These are phyloP conservation scores for Psittacus erithacus DNA, from an alignment of 2,113 vertebrate species.

Conservation along the genomic window DNA sequence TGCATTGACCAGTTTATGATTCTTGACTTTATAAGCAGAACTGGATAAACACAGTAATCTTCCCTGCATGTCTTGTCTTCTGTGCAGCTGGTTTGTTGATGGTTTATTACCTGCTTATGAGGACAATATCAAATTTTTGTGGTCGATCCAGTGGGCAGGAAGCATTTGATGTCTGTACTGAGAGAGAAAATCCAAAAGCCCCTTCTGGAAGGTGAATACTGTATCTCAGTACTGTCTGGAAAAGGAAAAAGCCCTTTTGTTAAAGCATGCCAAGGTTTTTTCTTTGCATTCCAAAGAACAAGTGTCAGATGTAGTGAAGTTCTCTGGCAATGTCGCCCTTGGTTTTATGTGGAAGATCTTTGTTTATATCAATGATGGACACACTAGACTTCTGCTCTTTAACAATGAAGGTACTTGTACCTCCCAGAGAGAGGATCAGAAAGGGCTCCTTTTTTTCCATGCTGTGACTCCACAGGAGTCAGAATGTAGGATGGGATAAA, in stretches of 20 bases:
- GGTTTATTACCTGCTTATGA: constrained; percentile 49
- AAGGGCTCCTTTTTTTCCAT: neutral
- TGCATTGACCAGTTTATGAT: neutral
- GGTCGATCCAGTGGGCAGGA: constrained; percentile 1
- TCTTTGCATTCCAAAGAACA: neutral
- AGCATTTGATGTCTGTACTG: constrained; percentile 34
- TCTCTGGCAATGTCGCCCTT: neutral
- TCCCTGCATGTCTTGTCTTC: rapidly evolving
- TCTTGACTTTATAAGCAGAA: neutral
- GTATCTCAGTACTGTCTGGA: constrained; percentile 64
- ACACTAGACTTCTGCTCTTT: neutral
- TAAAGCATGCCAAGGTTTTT: neutral
- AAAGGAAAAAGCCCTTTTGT: neutral
- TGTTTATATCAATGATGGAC: neutral
- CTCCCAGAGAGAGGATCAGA: neutral
- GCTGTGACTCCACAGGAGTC: neutral
- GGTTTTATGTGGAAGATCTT: neutral
- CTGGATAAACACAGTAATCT: neutral
- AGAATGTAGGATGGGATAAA: neutral
- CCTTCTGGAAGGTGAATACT: constrained; percentile 58
- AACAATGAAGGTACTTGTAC: neutral
- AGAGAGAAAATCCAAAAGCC: constrained; percentile 55
- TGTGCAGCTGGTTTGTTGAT: neutral
- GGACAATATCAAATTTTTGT: constrained; percentile 56
- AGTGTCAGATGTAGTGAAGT: neutral